Base-by-base conservation (phyloP, 2,797 vertebrate species). In the Acestrorhynchus altus region DNA sequence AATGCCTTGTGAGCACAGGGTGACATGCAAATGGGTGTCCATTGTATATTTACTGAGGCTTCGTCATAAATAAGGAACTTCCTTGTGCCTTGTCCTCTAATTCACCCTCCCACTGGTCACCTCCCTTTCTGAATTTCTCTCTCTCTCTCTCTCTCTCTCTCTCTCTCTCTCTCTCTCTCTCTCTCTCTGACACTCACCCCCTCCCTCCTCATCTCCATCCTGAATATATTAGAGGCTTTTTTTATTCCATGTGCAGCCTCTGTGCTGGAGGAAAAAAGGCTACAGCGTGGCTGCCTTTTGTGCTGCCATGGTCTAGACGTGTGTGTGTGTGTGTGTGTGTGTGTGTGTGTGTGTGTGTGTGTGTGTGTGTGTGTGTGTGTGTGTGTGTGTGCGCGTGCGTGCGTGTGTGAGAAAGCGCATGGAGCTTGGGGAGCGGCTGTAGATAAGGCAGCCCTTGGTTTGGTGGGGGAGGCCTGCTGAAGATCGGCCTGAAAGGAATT, bases 401-500 rank as follows among this genome's bases (percentile, higher is more conserved):
- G 74, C 77, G 80, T 72, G 77, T 83, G 81, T 70, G 60, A n/a
- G 31, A 35, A 35, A 35, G 81, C 72, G 57, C 66, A 31, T 39
- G 22, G 31, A 68, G 64, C 54, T 66, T 64, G 71, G 72, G 65
- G 67, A 81, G 56, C 76, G 67, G 78, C 66, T 70, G 82, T 57
- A 75, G 82, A 91, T 88, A 89, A 88, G 83, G 79, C 54, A 81
- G 76, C 63, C 61, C 56, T 83, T 80, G 84, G 83, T 87, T 90
- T 86, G 74, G 81, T 87, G 83, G 85, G 81, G 87, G 86, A 89
- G 86, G 81, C 81, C 74, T 76, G 76, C 46, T 76, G 71, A 81
- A 86, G 88, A 91, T 88, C 67, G 74, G 67, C 81, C 81, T 81
- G 79, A 89, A 80, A 76, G 77, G 82, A 73, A 84, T 87, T 88